Percentiles rank a stretch among this genome's conserved stretches.
Conservation (phyloP, 2,797 vertebrate genomes). For the Danio aesculapii region DNA sequence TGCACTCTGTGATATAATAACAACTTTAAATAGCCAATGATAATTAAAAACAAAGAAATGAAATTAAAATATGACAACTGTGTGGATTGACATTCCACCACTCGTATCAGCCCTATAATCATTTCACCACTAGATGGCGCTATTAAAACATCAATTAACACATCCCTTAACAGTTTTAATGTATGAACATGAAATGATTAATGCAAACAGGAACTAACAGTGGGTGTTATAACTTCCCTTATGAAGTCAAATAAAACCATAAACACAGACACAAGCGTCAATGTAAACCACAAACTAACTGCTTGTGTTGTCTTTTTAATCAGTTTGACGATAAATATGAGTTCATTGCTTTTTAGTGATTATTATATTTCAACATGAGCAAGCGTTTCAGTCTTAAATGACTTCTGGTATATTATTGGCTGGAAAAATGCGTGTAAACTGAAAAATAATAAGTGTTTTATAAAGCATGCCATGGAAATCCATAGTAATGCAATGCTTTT, state of each 20-base stretch:
- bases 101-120: background rate
- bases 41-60: background rate
- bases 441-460: background rate
- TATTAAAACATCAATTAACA: background rate
- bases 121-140: background rate
- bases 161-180: conserved; percentile 14
- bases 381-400: background rate
- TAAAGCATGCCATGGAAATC: background rate
- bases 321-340: background rate
- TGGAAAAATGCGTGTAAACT: background rate
- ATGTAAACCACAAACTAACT: background rate
- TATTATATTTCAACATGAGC: background rate
- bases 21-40: background rate
- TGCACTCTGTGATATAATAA: no score
- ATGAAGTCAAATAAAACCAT: background rate
- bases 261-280: background rate
- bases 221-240: background rate
- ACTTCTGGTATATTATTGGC: background rate
- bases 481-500: background rate
- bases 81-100: background rate
- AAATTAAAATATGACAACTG: background rate
- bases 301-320: background rate
- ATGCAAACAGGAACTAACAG: conserved; percentile 2
- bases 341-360: background rate
- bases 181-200: conserved; percentile 9